phyloP scores from a whole-genome alignment of 2,888 invertebrate species.

The Tinea trinotella region DNA sequence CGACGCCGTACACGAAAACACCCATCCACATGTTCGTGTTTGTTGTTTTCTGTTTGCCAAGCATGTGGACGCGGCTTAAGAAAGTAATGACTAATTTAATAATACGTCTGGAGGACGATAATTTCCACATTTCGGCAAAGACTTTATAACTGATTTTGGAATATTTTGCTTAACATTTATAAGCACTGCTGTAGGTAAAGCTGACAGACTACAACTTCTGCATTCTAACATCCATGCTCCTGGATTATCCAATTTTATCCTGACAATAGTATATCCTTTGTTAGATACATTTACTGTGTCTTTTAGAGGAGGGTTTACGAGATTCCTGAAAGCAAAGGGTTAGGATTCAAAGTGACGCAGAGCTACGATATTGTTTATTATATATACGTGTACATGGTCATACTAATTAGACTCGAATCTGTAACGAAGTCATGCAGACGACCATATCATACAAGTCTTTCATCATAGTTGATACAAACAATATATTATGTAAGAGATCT shows the following conservation, averaged over 20 bases:
- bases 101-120: constrained; percentile 61
- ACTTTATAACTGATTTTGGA: constrained; percentile 50
- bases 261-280: constrained; percentile 72
- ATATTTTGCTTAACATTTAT: constrained; percentile 57
- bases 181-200: constrained; percentile 57
- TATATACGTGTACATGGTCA: too few species aligned
- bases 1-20: too few species aligned
- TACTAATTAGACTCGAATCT: too few species aligned
- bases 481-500: too few species aligned
- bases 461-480: too few species aligned
- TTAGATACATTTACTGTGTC: constrained; percentile 77
- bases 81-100: constrained; percentile 47
- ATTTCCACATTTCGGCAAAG: constrained; percentile 65
- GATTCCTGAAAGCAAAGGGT: constrained; percentile 50
- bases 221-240: constrained; percentile 68
- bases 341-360: too few species aligned
- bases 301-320: constrained; percentile 66
- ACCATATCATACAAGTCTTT: too few species aligned
- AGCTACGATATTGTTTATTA: too few species aligned
- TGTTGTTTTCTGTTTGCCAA: too few species aligned
- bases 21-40: too few species aligned
- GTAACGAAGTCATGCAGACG: too few species aligned
- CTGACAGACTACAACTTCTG: constrained; percentile 48
- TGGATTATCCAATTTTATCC: constrained; percentile 67
- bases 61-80: too few species aligned